Conservation (phyloP, 2,113 vertebrate species). For the Aegotheles bennettii region DNA sequence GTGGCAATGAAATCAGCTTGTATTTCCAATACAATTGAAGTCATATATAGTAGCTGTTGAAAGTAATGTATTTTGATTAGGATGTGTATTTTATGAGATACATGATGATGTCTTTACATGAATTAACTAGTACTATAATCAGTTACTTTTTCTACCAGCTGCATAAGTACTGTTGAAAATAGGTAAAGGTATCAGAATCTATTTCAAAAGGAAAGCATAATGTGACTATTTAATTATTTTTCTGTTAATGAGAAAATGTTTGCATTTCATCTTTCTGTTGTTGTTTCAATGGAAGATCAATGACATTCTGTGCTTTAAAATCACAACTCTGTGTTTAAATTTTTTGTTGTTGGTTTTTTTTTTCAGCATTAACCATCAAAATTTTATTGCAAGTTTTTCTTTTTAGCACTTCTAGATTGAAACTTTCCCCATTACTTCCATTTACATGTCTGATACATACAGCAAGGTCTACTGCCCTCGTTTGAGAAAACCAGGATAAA, state of each 20-base stretch:
- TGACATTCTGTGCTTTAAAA: neutral
- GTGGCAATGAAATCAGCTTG: neutral
- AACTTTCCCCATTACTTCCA: conserved; percentile 15
- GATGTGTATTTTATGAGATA: neutral
- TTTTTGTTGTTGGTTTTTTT: neutral
- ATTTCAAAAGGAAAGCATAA: neutral
- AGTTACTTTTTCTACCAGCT: neutral
- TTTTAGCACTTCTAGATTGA: neutral
- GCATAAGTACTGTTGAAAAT: neutral
- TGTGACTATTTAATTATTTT: conserved; percentile 22
- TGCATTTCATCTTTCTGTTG: conserved; percentile 35
- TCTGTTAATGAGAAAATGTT: conserved; percentile 25
- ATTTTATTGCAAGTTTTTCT: neutral
- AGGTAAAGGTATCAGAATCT: neutral
- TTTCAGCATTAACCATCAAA: neutral
- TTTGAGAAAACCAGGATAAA: too few relatives aligned
- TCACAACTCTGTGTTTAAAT: neutral
- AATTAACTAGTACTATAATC: neutral
- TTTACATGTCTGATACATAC: neutral
- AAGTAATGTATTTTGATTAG: neutral
- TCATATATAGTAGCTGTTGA: neutral
- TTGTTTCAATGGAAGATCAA: neutral
- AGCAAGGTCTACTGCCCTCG: neutral
- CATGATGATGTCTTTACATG: neutral
- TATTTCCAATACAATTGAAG: neutral